Evolutionary conservation across 2,113 vertebrate genomes (phyloP), one percentile per base, ranked within the genome.

Genomic region (Dasyprocta punctata): DNA sequence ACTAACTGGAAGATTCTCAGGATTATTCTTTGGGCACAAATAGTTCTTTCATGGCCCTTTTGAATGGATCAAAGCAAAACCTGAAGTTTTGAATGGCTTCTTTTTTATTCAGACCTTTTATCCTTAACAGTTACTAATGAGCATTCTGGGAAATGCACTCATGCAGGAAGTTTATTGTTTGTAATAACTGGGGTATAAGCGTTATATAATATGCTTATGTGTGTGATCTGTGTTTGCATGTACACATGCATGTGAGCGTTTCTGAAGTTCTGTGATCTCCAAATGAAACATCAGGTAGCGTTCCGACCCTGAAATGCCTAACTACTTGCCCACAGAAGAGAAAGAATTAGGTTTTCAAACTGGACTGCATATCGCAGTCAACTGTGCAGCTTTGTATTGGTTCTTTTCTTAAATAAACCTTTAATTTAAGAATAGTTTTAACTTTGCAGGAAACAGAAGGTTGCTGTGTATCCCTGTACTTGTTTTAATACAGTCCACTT

Each of bases 1-100:
- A 85, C 96, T 97, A 82, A 86, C 85, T 83, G 65, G 89, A 85
- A 78, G 90, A 95, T 56, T 94, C 94, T 84, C 75, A 36, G 24
- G 67, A 75, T 95, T 94, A 87, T 69, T 97, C 95, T 89, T 73
- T 60, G 63, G 90, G 8, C 71, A 97, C 87, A 97, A 96, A 96
- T 71, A 87, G 87, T 93, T 97, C 97, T 98, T 97, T 98, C 96
- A 97, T 88, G 86, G 52, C 77, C 65, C 16, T 49, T 97, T 96
- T 97, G 97, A 98, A 97, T 92, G 90, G 97, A 97, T 98, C 97
- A 97, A 97, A 98, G 98, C 78, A 82, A 88, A 96, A 96, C 96
- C 92, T 97, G 94, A 69, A 85, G 85, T 87, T 94, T 95, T 96
- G 92, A 97, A 97, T 95, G 90, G 71, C 85, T 92, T 93, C 20